phyloP scores from a whole-genome alignment of 2,888 invertebrate genomes.

The Uloborus plumipes region DNA sequence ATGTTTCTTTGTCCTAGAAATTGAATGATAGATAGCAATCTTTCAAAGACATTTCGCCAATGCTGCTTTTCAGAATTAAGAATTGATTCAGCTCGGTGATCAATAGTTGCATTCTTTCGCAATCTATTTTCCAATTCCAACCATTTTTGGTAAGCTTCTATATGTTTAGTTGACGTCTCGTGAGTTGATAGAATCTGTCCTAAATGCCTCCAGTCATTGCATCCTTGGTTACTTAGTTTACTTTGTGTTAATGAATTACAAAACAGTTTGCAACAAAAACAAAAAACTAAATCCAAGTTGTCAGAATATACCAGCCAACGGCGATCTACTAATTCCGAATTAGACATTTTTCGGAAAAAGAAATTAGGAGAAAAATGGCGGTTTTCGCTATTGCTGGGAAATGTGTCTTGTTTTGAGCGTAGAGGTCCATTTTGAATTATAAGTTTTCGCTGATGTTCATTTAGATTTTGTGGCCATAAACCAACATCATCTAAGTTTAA shows the following conservation, averaged over 20 bases:
- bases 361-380: background rate
- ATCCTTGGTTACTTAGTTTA: background rate
- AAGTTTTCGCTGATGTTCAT: background rate
- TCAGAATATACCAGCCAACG: slow-evolving; percentile 13
- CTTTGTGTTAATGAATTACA: background rate
- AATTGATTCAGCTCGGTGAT: background rate
- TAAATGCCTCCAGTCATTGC: slow-evolving; percentile 7
- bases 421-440: slow-evolving; percentile 3
- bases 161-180: background rate
- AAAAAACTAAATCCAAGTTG: background rate
- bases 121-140: background rate
- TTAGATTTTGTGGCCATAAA: slow-evolving; percentile 6
- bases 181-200: background rate
- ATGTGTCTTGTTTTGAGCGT: background rate
- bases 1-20: slow-evolving; percentile 45
- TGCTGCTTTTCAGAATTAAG: background rate
- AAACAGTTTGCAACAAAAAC: slow-evolving; percentile 17
- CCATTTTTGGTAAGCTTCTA: background rate
- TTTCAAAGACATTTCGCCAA: slow-evolving; percentile 13
- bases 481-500: slow-evolving; percentile 4
- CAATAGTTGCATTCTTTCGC: background rate
- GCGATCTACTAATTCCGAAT: background rate
- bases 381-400: background rate
- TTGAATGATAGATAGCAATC: slow-evolving; percentile 44
- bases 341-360: slow-evolving; percentile 2